Base-by-base conservation (phyloP, 1,140 invertebrate species). In the Habropoda laboriosa region DNA sequence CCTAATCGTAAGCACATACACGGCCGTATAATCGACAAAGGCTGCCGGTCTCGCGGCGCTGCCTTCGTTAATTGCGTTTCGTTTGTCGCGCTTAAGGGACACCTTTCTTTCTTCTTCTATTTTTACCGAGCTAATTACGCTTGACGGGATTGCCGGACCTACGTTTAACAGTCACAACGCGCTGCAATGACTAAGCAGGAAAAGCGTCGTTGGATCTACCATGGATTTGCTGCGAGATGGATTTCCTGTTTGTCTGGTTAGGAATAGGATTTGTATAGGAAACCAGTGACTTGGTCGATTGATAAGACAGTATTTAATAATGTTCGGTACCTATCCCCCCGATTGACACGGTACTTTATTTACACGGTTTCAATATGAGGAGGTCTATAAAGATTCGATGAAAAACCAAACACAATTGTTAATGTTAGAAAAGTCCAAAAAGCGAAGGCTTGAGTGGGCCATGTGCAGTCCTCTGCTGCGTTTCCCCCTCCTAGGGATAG, bases 51-150 rank as follows among this genome's bases (percentile, higher is more conserved):
- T 49, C 60, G 74, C 81, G 68, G 70, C 68, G 74, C 73, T 83
- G 81, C 77, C 78, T 86, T 49, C 38, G 78, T 86, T 87, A 87
- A 87, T 87, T 86, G 77, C 85, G 32, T 76, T 75, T 86, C 84
- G 81, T 87, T 87, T 87, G 84, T 87, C 84, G 63, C 49, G 60
- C 47, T 76, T 72, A 82, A 70, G 68, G 51, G 83, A 86, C 83
- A 85, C 74, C 83, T 85, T 77, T 81, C 82, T 68, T 74, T 30
- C 74, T 47, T 45, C 72, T 72, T 35, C 68, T 68, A 80, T 76
- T 82, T 85, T 81, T 74, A 57, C 72, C 76, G 57, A 60, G 76
- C 73, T 80, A 86, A 86, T 83, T 86, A 80, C 60, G 57, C 47
- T 42, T 60, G 58, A 82, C 53, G 61, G 49, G 73, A 73, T 57